These are phyloP conservation scores for Ruditapes philippinarum DNA, from an alignment of 1,140 invertebrate species.

Conservation along the genomic window DNA sequence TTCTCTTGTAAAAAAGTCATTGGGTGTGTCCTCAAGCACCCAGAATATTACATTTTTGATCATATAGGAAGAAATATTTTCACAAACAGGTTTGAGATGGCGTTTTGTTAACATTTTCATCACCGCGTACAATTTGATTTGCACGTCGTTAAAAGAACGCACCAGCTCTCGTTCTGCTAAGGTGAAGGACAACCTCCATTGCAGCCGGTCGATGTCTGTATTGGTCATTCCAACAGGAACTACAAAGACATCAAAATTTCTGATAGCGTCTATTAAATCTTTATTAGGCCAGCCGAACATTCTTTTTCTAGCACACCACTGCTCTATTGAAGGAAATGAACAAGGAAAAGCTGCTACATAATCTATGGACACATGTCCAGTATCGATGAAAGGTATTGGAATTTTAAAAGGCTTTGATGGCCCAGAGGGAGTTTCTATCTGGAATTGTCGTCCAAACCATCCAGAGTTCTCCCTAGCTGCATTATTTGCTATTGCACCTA, in stretches of 20 bases:
- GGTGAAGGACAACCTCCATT: conserved; percentile 36
- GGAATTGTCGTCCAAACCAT: not conserved
- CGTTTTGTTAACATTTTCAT: conserved; percentile 24
- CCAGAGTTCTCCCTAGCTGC: no score
- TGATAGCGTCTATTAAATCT: not conserved
- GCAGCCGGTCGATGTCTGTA: not conserved
- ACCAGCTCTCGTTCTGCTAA: conserved; percentile 5
- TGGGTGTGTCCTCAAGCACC: not conserved
- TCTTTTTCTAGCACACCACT: not conserved
- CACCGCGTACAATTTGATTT: conserved; percentile 35
- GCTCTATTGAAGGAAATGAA: not conserved
- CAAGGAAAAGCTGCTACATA: conserved; percentile 12
- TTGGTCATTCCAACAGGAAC: conserved; percentile 6
- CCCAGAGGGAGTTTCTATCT: not conserved
- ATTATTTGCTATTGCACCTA: not conserved
- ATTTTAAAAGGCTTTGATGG: not conserved
- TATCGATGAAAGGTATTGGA: not conserved
- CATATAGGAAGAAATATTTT: conserved; percentile 13
- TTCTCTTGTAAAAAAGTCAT: not conserved
- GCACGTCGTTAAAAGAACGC: conserved; percentile 18
- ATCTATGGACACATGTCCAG: not conserved
- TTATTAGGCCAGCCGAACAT: not conserved
- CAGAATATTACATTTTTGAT: conserved; percentile 47
- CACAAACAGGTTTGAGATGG: not conserved
- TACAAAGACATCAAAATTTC: not conserved